phyloP scores from a whole-genome alignment of 2,113 vertebrate genomes.

The Sphaerodactylus townsendi region DNA sequence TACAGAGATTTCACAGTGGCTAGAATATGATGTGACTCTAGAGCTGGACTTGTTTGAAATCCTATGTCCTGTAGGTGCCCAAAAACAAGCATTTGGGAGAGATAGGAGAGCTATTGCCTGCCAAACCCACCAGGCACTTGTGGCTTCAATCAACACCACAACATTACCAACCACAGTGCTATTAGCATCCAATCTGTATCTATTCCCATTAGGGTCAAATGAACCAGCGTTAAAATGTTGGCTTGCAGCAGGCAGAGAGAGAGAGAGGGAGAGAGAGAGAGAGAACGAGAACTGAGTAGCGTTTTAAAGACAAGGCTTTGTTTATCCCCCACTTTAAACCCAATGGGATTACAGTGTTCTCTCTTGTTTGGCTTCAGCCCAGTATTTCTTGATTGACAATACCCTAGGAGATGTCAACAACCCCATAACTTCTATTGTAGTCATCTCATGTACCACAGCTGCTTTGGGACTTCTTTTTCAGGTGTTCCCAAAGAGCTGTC shows the following conservation, averaged over 20 bases:
- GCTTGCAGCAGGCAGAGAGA: conserved; percentile 68
- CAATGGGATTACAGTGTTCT: conserved; percentile 75
- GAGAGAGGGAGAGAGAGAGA: no score
- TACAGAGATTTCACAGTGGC: conserved; percentile 72
- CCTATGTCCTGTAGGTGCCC: conserved; percentile 43
- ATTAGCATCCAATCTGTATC: conserved; percentile 77
- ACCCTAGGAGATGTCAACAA: conserved; percentile 84
- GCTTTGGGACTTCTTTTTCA: conserved; percentile 58
- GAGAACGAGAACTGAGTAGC: conserved; percentile 65
- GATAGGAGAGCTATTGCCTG: conserved; percentile 11
- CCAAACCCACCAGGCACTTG: conserved; percentile 47
- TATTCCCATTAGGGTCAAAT: conserved; percentile 57
- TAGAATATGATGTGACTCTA: conserved; percentile 59
- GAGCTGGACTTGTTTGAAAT: conserved; percentile 33
- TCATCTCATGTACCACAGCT: conserved; percentile 49
- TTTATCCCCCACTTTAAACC: conserved; percentile 63
- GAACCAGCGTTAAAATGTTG: conserved; percentile 70
- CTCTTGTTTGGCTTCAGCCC: conserved; percentile 69
- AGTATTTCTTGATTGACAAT: conserved; percentile 82
- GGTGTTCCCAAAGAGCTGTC: conserved; percentile 72
- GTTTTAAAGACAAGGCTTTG: conserved; percentile 74
- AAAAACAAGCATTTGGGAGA: conserved; percentile 67
- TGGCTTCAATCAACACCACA: conserved; percentile 52
- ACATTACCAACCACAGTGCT: conserved; percentile 69
- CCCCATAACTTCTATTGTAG: conserved; percentile 69